A percentile compares a stretch with the other conserved stretches of the same genome.
Conservation (phyloP, 1,140 invertebrate genomes). For the Heliconius congener region DNA sequence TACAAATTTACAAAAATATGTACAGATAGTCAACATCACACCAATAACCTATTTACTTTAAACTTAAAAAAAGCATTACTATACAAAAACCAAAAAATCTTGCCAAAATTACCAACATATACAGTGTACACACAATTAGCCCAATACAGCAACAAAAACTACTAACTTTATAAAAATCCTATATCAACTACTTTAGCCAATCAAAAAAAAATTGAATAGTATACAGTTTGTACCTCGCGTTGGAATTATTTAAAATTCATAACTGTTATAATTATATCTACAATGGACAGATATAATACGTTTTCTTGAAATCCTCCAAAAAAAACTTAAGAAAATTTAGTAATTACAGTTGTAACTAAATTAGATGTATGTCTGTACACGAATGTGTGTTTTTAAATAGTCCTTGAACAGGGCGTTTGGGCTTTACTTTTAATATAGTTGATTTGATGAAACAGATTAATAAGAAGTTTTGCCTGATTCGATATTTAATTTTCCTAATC, state of each 20-base stretch:
- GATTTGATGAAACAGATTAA: neutral
- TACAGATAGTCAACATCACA: neutral
- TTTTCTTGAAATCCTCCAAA: neutral
- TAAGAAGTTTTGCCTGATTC: too few relatives aligned
- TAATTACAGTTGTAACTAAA: neutral
- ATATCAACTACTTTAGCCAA: neutral
- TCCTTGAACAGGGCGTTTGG: too few relatives aligned
- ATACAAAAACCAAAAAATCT: neutral
- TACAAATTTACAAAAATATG: constrained; percentile 7
- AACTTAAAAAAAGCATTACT: neutral
- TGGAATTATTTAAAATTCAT: constrained; percentile 3
- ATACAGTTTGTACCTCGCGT: neutral
- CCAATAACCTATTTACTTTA: constrained; percentile 1
- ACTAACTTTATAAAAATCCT: neutral
- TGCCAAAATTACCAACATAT: neutral
- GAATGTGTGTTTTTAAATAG: neutral
- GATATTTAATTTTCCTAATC: too few relatives aligned
- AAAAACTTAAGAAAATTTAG: neutral
- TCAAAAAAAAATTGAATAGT: neutral
- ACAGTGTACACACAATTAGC: neutral
- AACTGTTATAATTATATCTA: neutral
- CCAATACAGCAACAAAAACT: neutral
- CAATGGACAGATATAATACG: neutral
- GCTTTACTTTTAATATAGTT: too few relatives aligned
- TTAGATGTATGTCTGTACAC: neutral